phyloP scores from a whole-genome alignment of 2,888 invertebrate genomes.

The Spilarctia lutea region DNA sequence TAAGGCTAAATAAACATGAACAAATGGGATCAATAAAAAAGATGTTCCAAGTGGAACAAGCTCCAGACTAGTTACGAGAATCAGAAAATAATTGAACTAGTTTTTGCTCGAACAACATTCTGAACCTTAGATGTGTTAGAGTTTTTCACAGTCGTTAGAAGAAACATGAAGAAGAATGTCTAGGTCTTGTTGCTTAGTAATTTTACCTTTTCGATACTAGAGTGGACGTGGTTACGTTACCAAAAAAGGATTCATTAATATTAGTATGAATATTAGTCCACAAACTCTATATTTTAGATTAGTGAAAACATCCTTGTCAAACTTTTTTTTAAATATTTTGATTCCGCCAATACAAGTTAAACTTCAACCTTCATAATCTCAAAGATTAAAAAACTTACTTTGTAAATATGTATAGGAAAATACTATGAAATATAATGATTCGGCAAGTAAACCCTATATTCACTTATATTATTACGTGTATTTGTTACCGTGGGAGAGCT shows the following conservation, averaged over 20 bases:
- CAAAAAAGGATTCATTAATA: too few relatives aligned
- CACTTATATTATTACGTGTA: background rate
- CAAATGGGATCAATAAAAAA: slow-evolving; percentile 41
- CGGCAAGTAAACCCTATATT: background rate
- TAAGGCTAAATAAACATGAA: slow-evolving; percentile 40
- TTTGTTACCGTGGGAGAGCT: too few relatives aligned
- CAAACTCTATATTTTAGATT: too few relatives aligned
- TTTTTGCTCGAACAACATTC: slow-evolving; percentile 45
- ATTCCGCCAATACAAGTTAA: too few relatives aligned
- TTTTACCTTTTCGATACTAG: background rate
- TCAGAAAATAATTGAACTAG: slow-evolving; percentile 48
- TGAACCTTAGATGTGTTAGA: slow-evolving; percentile 23
- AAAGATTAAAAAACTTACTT: background rate
- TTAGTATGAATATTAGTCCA: too few relatives aligned
- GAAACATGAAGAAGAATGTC: slow-evolving; percentile 3
- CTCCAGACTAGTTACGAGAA: slow-evolving; percentile 43
- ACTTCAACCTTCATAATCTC: too few relatives aligned
- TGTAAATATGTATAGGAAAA: background rate
- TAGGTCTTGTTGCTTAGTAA: background rate
- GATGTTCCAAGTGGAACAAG: slow-evolving; percentile 37
- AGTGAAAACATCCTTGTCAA: too few relatives aligned
- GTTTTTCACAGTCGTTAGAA: slow-evolving; percentile 18
- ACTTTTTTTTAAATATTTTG: too few relatives aligned
- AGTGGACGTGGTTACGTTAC: background rate
- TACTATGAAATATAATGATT: background rate